Base-by-base conservation (phyloP, 2,113 vertebrate genomes). In the Hydrochoerus hydrochaeris region DNA sequence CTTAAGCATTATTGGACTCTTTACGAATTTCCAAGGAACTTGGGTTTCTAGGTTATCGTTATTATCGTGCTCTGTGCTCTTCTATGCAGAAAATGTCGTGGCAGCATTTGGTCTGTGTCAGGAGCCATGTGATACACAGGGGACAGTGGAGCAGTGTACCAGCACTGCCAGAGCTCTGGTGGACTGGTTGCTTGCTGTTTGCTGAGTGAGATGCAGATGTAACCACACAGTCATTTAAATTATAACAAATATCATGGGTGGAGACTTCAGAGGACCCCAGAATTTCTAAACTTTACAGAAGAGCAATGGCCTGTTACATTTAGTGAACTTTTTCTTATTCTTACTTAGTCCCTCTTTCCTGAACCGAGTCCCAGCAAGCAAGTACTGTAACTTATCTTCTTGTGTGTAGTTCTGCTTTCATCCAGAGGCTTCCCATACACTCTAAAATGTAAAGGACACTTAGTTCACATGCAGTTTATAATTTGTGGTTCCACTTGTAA, bases 361-460 rank as follows among this genome's bases (percentile, higher is more conserved):
- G 35, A 49, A 35, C 67, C 71, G 54, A 86, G 35, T 81, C 41
- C 38, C 1, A 9, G 54, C 35, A 71, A 75, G 67, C 86, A 54
- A 32, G 30, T 16, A 30, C 13, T 46, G 3, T 30, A 22, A 38
- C 71, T 63, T 88, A 22, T 86, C 80, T 94, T 57, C 82, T 94
- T n/a, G 1, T 57, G 2, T 32, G 6, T 69, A 52, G 58, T 78
- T 89, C 67, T 94, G n/a, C 20, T n/a, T 85, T 85, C 57, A 93
- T 96, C 81, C 63, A 28, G 35, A 89, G 84, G 24, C 38, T 86
- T 84, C 44, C 38, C 67, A 41, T 90, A 88, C 94, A 77, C 82
- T 83, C 78, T 92, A n/a, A 94, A 88, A 80, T 86, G 67, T 95
- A 49, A 91, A 91, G 84, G 60, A 91, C 32, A 16, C 13, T 96